A percentile compares a stretch with the other conserved stretches of the same genome.
Conservation (phyloP, 2,113 vertebrate genomes). For the Rhinolophus ferrumequinum region DNA sequence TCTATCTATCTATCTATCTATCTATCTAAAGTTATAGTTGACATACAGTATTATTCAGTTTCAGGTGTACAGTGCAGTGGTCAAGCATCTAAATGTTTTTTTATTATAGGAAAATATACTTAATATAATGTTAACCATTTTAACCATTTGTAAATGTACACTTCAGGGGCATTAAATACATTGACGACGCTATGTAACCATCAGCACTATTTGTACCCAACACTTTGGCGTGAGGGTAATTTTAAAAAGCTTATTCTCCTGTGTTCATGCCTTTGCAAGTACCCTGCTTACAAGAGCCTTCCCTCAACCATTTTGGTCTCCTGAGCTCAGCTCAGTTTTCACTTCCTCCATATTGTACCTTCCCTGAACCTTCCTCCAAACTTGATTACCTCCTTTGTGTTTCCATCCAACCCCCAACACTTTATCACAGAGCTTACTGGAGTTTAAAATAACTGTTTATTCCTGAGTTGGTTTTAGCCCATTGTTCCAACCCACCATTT, state of each 20-base stretch:
- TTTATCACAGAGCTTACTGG: neutral
- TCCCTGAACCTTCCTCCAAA: neutral
- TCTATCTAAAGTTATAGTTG: too few relatives aligned
- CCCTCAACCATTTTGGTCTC: neutral
- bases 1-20: too few relatives aligned
- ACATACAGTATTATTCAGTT: too few relatives aligned
- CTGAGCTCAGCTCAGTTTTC: neutral
- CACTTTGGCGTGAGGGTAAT: neutral
- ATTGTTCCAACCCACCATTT: slow-evolving; percentile 5
- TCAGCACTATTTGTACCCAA: neutral
- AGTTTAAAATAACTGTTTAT: neutral
- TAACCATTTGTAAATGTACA: neutral
- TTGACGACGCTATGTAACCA: neutral
- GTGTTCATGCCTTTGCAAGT: neutral
- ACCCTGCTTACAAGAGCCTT: neutral
- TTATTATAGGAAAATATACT: neutral
- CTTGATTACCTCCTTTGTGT: neutral
- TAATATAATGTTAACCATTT: neutral
- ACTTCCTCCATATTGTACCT: neutral
- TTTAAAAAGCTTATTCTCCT: neutral
- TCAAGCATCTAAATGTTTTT: neutral
- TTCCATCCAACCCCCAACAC: neutral
- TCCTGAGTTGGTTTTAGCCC: neutral
- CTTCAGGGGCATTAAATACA: neutral
- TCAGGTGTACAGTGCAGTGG: too few relatives aligned